Percentiles rank a stretch among this genome's conserved stretches.
Evolutionary conservation across 2,888 invertebrate species (phyloP).

Genomic region (Drosophila flavopinicola): DNA sequence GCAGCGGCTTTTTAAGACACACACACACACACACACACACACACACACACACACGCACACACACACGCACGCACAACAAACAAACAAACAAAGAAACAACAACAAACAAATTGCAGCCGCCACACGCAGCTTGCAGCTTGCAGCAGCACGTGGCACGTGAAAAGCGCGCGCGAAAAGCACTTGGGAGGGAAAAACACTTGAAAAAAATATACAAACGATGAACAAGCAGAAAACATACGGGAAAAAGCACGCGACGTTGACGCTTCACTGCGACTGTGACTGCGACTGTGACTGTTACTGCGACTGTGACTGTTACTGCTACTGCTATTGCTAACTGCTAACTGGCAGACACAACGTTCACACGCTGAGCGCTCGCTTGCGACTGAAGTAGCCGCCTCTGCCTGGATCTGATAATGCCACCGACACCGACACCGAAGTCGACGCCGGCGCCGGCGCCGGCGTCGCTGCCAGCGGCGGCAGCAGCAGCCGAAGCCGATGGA

Average conservation of each 20-base stretch:
- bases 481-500: slow-evolving; percentile 36
- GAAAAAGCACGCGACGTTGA: slow-evolving; percentile 43
- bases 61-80: slow-evolving; percentile 19
- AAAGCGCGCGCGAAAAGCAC: slow-evolving; percentile 55
- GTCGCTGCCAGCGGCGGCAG: slow-evolving; percentile 13
- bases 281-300: slow-evolving; percentile 17
- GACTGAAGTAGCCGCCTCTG: slow-evolving; percentile 69
- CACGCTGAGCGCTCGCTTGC: slow-evolving; percentile 76
- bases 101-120: slow-evolving; percentile 27
- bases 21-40: slow-evolving; percentile 22
- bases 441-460: slow-evolving; percentile 22
- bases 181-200: slow-evolving; percentile 37
- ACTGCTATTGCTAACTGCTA: slow-evolving; percentile 21
- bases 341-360: slow-evolving; percentile 63
- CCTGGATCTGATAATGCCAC: slow-evolving; percentile 65
- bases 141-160: slow-evolving; percentile 51
- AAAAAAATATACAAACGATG: slow-evolving; percentile 30
- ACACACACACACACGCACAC: slow-evolving; percentile 11
- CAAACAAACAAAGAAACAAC: slow-evolving; percentile 31
- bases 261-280: slow-evolving; percentile 28
- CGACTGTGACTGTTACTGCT: slow-evolving; percentile 15
- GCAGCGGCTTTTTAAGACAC: slow-evolving; percentile 6
- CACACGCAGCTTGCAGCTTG: too few species aligned
- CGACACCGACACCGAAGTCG: slow-evolving; percentile 17
- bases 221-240: slow-evolving; percentile 26